Percentiles rank a stretch among this genome's conserved stretches.
These are phyloP conservation scores for Meleagris gallopavo DNA, from an alignment of 2,113 vertebrate genomes.

Conservation along the genomic window DNA sequence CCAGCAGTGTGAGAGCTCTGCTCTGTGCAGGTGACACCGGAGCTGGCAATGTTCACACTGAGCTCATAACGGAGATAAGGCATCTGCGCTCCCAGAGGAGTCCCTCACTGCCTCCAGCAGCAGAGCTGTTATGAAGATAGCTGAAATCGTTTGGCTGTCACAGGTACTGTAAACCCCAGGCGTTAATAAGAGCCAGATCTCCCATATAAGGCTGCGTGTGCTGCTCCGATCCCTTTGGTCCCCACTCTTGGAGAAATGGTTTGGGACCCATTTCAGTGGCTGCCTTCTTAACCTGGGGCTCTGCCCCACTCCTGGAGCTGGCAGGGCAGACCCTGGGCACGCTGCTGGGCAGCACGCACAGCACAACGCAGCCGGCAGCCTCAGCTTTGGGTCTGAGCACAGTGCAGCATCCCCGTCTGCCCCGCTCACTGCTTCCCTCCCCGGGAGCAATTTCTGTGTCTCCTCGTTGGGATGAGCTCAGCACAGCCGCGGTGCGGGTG, in stretches of 20 bases:
- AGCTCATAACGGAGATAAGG: rapidly evolving
- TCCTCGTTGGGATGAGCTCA: constrained; percentile 23
- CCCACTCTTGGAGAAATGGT: too few species aligned
- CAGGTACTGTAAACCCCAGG: neutral
- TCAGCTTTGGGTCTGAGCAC: too few species aligned
- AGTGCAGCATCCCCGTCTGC: too few species aligned
- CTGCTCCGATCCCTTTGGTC: rapidly evolving
- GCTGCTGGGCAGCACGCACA: neutral
- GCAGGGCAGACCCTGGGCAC: too few species aligned
- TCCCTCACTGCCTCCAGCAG: rapidly evolving
- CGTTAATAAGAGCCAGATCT: rapidly evolving
- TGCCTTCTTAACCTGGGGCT: neutral
- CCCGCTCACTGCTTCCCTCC: neutral
- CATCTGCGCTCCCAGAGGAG: rapidly evolving
- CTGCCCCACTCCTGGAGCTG: too few species aligned
- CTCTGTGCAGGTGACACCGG: rapidly evolving
- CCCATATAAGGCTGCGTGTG: rapidly evolving
- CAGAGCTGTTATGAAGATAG: neutral
- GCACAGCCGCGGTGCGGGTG: neutral
- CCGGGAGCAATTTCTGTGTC: neutral
- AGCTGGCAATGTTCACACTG: neutral
- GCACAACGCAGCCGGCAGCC: too few species aligned
- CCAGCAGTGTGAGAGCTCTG: neutral
- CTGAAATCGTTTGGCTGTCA: neutral
- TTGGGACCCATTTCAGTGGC: neutral